A percentile compares a stretch with the other conserved stretches of the same genome.
phyloP scores from a whole-genome alignment of 2,797 vertebrate species.

The Melanotaenia pygmaea region DNA sequence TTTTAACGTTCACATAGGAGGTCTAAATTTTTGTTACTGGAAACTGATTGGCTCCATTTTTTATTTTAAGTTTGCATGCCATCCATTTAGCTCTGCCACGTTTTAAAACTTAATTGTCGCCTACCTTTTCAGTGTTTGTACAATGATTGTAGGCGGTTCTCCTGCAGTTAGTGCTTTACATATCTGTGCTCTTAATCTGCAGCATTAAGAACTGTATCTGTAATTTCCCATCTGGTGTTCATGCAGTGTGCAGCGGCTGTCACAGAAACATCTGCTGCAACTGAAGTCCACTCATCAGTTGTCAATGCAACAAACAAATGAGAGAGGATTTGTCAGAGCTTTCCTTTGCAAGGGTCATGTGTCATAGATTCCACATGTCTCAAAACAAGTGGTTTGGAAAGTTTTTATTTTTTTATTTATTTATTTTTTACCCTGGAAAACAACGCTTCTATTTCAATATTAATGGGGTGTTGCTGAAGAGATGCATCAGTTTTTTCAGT shows the following conservation, averaged over 20 bases:
- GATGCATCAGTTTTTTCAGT: background rate
- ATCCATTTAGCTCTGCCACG: too few species aligned
- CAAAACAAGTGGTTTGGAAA: conserved; percentile 21
- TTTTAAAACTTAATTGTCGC: background rate
- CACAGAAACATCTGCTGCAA: conserved; percentile 57
- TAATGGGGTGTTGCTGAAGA: conserved; percentile 5
- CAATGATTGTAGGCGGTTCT: background rate
- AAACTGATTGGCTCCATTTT: too few species aligned
- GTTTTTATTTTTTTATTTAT: background rate
- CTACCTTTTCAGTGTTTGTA: background rate
- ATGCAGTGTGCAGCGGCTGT: conserved; percentile 38
- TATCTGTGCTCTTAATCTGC: conserved; percentile 41
- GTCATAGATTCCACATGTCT: conserved; percentile 1
- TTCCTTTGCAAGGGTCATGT: conserved; percentile 20
- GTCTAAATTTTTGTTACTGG: too few species aligned
- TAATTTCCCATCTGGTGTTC: conserved; percentile 49
- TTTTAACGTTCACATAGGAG: too few species aligned
- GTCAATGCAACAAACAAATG: conserved; percentile 45
- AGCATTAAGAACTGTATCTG: conserved; percentile 25
- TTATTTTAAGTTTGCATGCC: too few species aligned
- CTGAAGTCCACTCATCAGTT: conserved; percentile 43
- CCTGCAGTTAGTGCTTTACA: conserved; percentile 18
- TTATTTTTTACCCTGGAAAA: conserved; percentile 4
- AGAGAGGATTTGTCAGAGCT: conserved; percentile 23
- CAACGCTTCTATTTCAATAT: conserved; percentile 1